These are phyloP conservation scores for Trichoplusia ni DNA, from an alignment of 1,140 invertebrate genomes.

Conservation along the genomic window DNA sequence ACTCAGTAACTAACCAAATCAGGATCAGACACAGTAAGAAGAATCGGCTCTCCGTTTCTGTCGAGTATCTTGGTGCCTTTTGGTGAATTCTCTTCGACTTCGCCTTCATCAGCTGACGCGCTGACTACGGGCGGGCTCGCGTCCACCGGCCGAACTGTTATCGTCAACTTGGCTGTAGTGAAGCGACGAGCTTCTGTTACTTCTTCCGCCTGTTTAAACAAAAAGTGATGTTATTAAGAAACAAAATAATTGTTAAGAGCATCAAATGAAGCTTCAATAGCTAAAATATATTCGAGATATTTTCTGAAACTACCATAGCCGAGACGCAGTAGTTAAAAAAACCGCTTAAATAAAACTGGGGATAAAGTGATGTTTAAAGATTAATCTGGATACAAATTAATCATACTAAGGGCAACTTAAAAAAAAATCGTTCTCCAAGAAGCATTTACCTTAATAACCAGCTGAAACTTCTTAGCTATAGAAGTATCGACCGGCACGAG, in stretches of 20 bases:
- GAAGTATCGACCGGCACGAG: slow-evolving; percentile 90
- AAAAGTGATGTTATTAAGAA: not conserved
- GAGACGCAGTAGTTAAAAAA: no score
- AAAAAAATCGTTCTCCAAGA: no score
- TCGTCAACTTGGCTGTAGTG: slow-evolving; percentile 90
- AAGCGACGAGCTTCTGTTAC: slow-evolving; percentile 88
- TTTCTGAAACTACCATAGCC: no score
- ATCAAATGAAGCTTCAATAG: no score
- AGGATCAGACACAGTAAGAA: slow-evolving; percentile 88
- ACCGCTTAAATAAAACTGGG: no score
- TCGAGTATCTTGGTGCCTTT: slow-evolving; percentile 91
- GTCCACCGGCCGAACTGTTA: slow-evolving; percentile 92
- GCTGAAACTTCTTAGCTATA: slow-evolving; percentile 86
- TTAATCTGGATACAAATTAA: no score
- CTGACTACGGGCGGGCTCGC: slow-evolving; percentile 90
- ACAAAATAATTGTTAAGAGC: no score
- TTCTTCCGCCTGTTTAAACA: slow-evolving; percentile 86
- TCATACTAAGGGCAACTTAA: no score
- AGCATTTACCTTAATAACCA: slow-evolving; percentile 83
- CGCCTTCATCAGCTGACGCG: slow-evolving; percentile 88
- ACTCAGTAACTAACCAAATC: slow-evolving; percentile 89
- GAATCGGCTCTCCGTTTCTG: slow-evolving; percentile 84
- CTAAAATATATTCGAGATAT: no score
- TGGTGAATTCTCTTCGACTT: slow-evolving; percentile 92
- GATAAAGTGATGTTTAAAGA: no score